Percentiles rank a stretch among this genome's conserved stretches.
These are phyloP conservation scores for Mesoclemmys tuberculata DNA, from an alignment of 2,113 vertebrate species.

Conservation along the genomic window DNA sequence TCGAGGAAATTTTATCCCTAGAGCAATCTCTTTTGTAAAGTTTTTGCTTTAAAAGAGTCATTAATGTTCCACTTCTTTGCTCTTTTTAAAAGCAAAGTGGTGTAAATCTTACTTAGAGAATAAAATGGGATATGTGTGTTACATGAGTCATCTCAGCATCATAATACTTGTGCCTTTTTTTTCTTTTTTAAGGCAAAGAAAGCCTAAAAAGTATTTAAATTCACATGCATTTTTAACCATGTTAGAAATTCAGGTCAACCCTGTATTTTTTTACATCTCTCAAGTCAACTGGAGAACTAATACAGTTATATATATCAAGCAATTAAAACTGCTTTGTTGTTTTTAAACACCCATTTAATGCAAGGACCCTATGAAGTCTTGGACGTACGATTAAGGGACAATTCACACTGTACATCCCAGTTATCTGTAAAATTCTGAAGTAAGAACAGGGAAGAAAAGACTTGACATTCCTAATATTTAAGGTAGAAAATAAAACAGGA, in stretches of 20 bases:
- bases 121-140: not conserved
- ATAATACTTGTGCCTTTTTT: not conserved
- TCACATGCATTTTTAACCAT: not conserved
- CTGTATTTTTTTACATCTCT: not conserved
- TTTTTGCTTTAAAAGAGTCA: slow-evolving; percentile 54
- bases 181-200: not conserved
- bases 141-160: not conserved
- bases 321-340: not conserved
- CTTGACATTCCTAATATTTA: not conserved
- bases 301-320: fast-evolving
- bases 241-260: not conserved
- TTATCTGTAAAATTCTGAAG: not conserved
- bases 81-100: slow-evolving; percentile 54
- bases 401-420: not conserved
- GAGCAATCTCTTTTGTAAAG: slow-evolving; percentile 1
- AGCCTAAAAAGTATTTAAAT: not conserved
- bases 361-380: not conserved
- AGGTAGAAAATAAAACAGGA: not conserved
- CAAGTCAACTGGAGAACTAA: not conserved
- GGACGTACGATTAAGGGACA: not conserved
- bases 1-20: not conserved
- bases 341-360: not conserved
- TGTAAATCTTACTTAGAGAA: slow-evolving; percentile 7
- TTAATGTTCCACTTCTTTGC: slow-evolving; percentile 36
- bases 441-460: not conserved